phyloP scores from a whole-genome alignment of 2,888 invertebrate genomes.

The Hydrotaea diabolus region DNA sequence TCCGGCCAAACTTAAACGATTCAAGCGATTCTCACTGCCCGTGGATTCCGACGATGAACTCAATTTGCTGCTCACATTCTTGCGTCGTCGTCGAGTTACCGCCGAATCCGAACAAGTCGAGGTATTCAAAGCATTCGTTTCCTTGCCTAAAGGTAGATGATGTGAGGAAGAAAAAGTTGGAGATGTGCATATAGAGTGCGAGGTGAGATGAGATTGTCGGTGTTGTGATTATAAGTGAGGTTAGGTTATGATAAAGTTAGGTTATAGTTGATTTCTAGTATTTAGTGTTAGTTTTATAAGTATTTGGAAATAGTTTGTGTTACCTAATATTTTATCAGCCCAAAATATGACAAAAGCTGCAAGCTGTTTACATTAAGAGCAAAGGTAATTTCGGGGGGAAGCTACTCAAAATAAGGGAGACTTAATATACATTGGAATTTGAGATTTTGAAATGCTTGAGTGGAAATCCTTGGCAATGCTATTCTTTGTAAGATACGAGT shows the following conservation, averaged over 20 bases:
- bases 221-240: not conserved
- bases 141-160: slow-evolving; percentile 72
- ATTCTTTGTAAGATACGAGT: too few relatives aligned
- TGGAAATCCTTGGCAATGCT: too few relatives aligned
- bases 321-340: not conserved
- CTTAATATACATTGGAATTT: too few relatives aligned
- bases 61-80: slow-evolving; percentile 77
- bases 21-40: slow-evolving; percentile 78
- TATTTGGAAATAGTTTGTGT: not conserved
- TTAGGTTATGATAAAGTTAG: not conserved
- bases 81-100: slow-evolving; percentile 78
- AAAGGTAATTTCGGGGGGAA: too few relatives aligned
- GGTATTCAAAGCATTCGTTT: slow-evolving; percentile 78
- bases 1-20: slow-evolving; percentile 79
- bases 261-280: too few relatives aligned
- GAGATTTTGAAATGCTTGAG: too few relatives aligned
- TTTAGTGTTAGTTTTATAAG: too few relatives aligned
- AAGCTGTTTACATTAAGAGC: too few relatives aligned
- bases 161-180: slow-evolving; percentile 19
- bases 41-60: slow-evolving; percentile 72
- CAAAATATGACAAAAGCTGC: too few relatives aligned
- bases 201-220: slow-evolving; percentile 34
- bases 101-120: slow-evolving; percentile 80
- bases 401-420: too few relatives aligned
- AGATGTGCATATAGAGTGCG: slow-evolving; percentile 36